A percentile compares a stretch with the other conserved stretches of the same genome.
These are phyloP conservation scores for Idaea biselata DNA, from an alignment of 2,888 invertebrate species.

Conservation along the genomic window DNA sequence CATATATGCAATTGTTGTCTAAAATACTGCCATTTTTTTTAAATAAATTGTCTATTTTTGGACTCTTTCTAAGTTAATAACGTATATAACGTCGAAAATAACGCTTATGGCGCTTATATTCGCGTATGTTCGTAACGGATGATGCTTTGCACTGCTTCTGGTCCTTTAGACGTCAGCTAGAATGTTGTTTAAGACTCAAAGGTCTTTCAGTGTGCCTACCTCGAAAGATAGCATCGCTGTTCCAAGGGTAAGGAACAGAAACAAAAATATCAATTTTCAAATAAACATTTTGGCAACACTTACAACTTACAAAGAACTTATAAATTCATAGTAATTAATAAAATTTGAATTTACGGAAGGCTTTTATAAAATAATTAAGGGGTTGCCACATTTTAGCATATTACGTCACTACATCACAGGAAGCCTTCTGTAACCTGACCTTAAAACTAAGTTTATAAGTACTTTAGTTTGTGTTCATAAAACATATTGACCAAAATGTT, in stretches of 20 bases:
- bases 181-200: slow-evolving; percentile 94
- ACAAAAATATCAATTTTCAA: background rate
- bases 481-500: no score
- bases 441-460: no score
- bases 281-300: background rate
- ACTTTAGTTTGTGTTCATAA: no score
- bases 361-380: no score
- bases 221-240: slow-evolving; percentile 86
- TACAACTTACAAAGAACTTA: no score
- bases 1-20: background rate
- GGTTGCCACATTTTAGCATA: no score
- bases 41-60: no score
- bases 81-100: slow-evolving; percentile 11
- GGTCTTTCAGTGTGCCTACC: slow-evolving; percentile 95
- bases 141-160: slow-evolving; percentile 52
- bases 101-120: slow-evolving; percentile 25
- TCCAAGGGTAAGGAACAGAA: slow-evolving; percentile 59
- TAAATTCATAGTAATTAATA: no score
- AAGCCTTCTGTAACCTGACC: no score
- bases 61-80: background rate
- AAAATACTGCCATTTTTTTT: background rate
- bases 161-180: slow-evolving; percentile 77
- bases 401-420: no score
- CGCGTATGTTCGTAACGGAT: slow-evolving; percentile 22
- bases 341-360: no score